Percentiles rank a stretch among this genome's conserved stretches.
Evolutionary conservation across 2,797 vertebrate species (phyloP).

Genomic region (Apogon hyalosoma): DNA sequence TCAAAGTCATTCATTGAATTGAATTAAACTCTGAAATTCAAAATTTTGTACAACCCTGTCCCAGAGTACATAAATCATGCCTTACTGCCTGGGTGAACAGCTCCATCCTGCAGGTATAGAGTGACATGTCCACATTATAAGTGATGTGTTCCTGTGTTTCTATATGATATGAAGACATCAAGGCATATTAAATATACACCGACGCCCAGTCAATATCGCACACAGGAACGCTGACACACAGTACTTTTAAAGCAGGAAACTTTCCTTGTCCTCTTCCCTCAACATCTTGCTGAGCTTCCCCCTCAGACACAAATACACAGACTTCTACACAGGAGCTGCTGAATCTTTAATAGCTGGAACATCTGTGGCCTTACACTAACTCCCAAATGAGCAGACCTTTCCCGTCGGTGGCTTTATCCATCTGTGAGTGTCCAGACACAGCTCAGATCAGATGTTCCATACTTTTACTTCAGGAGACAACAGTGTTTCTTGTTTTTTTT

Average conservation of each 20-base stretch:
- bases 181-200: not conserved
- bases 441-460: slow-evolving; percentile 33
- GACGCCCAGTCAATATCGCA: slow-evolving; percentile 5
- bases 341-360: slow-evolving; percentile 68
- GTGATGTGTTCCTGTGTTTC: not conserved
- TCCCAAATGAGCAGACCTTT: slow-evolving; percentile 37
- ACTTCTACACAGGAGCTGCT: slow-evolving; percentile 45
- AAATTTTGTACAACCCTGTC: too few species aligned
- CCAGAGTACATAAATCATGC: slow-evolving; percentile 1
- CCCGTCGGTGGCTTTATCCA: slow-evolving; percentile 23
- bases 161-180: not conserved
- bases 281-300: slow-evolving; percentile 22
- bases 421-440: slow-evolving; percentile 25
- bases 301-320: slow-evolving; percentile 35
- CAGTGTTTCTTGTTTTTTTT: not conserved
- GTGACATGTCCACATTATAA: not conserved
- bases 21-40: too few species aligned
- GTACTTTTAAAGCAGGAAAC: slow-evolving; percentile 15
- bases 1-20: too few species aligned
- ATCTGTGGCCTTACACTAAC: slow-evolving; percentile 49
- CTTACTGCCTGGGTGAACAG: not conserved
- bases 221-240: not conserved
- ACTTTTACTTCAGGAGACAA: slow-evolving; percentile 28
- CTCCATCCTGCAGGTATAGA: slow-evolving; percentile 5
- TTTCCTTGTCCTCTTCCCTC: slow-evolving; percentile 25